Evolutionary conservation across 2,888 invertebrate species (phyloP).

Genomic region (Penaeus monodon): DNA sequence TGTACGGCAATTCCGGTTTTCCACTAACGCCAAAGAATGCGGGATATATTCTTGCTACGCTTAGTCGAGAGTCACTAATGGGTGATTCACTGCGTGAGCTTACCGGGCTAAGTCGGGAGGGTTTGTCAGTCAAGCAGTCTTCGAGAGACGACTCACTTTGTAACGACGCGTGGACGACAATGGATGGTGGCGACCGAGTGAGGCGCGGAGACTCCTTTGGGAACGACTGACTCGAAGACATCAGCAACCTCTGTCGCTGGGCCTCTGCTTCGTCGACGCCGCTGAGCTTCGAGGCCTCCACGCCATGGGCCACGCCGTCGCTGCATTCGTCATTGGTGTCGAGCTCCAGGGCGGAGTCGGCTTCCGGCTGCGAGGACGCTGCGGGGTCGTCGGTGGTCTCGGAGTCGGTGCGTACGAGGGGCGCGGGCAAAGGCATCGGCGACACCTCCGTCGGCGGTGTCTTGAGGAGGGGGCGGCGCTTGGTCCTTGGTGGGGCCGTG

Average conservation of each 20-base stretch:
- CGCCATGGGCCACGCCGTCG: slow-evolving; percentile 32
- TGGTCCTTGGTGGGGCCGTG: slow-evolving; percentile 33
- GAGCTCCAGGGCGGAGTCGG: slow-evolving; percentile 63
- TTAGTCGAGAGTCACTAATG: slow-evolving; percentile 65
- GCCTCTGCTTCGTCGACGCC: slow-evolving; percentile 49
- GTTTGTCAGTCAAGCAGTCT: slow-evolving; percentile 51
- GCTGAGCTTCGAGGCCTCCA: slow-evolving; percentile 19
- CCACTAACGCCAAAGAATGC: slow-evolving; percentile 64
- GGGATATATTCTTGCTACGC: slow-evolving; percentile 59
- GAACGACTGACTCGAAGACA: slow-evolving; percentile 60
- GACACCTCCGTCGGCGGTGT: slow-evolving; percentile 32
- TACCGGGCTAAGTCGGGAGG: slow-evolving; percentile 55
- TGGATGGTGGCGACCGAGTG: slow-evolving; percentile 60
- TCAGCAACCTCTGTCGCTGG: slow-evolving; percentile 48
- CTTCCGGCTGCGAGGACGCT: slow-evolving; percentile 54
- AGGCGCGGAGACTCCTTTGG: slow-evolving; percentile 56
- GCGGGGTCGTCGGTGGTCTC: slow-evolving; percentile 65
- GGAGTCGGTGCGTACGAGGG: slow-evolving; percentile 61
- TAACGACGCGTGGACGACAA: slow-evolving; percentile 61
- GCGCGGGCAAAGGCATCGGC: slow-evolving; percentile 13
- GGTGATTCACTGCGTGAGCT: slow-evolving; percentile 65
- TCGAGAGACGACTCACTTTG: slow-evolving; percentile 64
- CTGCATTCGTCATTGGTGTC: slow-evolving; percentile 63
- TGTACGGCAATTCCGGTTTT: slow-evolving; percentile 76
- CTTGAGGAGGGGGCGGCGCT: slow-evolving; percentile 49